phyloP scores from a whole-genome alignment of 2,113 vertebrate genomes.

The Panthera leo region DNA sequence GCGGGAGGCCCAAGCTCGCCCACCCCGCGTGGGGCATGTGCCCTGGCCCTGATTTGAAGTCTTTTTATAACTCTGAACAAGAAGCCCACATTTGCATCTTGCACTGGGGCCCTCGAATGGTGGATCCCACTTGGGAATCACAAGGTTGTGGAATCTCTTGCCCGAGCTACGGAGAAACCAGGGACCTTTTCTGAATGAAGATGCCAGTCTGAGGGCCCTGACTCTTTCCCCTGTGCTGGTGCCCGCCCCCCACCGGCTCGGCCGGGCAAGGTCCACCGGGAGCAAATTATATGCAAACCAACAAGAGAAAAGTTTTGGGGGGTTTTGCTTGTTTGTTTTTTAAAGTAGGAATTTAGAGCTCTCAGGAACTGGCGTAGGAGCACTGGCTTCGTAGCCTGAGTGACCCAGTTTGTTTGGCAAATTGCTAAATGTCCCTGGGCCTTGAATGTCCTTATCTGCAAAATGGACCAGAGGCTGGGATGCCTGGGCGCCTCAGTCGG shows the following conservation, averaged over 20 bases:
- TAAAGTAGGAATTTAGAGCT: neutral
- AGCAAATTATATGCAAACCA: neutral
- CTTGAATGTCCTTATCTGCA: rapidly evolving
- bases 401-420: rapidly evolving
- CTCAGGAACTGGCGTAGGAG: rapidly evolving
- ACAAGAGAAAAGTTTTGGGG: neutral
- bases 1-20: neutral
- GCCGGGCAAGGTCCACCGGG: neutral
- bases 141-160: too few species aligned
- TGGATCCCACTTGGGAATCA: neutral
- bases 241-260: neutral
- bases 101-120: neutral
- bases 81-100: too few species aligned
- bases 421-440: neutral
- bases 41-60: neutral
- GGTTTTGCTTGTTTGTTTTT: neutral
- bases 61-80: too few species aligned
- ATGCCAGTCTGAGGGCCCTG: neutral
- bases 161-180: rapidly evolving
- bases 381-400: rapidly evolving
- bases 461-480: neutral
- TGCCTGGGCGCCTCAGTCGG: too few species aligned
- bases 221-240: rapidly evolving
- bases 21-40: rapidly evolving
- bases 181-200: neutral